Evolutionary conservation across 2,113 vertebrate genomes (phyloP), one percentile per base, ranked within the genome.

Genomic region (Gallinago media): DNA sequence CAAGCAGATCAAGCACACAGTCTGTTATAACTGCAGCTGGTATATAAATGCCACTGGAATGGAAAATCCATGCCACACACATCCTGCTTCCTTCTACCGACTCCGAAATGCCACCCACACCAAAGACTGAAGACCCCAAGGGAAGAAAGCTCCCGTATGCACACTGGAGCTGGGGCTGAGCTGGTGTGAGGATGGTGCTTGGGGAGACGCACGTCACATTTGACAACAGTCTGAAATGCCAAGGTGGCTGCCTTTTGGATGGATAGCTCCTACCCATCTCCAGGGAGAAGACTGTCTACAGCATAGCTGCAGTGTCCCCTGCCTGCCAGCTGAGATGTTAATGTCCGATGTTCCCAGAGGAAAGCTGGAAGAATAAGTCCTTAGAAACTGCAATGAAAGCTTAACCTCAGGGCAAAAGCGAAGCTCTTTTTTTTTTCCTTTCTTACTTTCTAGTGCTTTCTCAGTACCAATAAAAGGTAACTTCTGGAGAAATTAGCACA

Each of bases 161-260:
- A 32, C 42, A n/a, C 31, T 47, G 65, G 71, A 71, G 62, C 42
- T 32, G 46, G 62, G 63, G 36, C 67, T 74, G 13, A 75, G 62
- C 56, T 17, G 40, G 40, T 32, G 46, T 3, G 36, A 75, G 47
- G 32, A 42, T 12, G n/a, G 75, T 47, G 88, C 75, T 81, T 8
- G 26, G 79, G 94, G 88, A 93, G 65, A 85, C 3, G 15, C 75
- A 52, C 26, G 3, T 88, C 88, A 88, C 47, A 54, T 47, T 2
- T 95, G 94, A 95, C 84, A 88, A 62, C 18, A 52, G 54, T 5
- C 70, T 88, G 80, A 91, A 94, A 81, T 31, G 65, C 88, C 94
- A 81, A 88, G 91, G 88, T 76, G 58, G 84, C 70, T 93, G 94
- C 84, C 84, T 95, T 82, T 61, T 85, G 84, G 91, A 95, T 85